Base-by-base conservation (phyloP, 2,113 vertebrate genomes). In the Triplophysa rosa region DNA sequence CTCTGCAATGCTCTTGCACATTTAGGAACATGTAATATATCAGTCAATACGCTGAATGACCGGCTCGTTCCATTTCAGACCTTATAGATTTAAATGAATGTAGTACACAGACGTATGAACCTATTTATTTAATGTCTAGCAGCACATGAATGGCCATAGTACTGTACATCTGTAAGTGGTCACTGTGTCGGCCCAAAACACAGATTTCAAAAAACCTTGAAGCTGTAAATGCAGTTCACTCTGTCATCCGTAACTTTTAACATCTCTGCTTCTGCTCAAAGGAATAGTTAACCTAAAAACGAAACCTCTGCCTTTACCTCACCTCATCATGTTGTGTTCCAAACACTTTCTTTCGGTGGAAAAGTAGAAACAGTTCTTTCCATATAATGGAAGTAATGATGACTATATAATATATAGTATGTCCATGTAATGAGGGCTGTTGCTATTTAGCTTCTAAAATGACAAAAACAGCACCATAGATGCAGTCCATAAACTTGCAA, bases 21-120 rank as follows among this genome's bases (percentile, higher is more conserved):
- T 81, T 68, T 17, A 45, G 40, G 42, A 78, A 72, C 49, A 62
- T 61, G 66, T 40, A 61, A 74, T 79, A 70, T 70, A 75, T 74
- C 47, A 66, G 63, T 45, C 76, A 73, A 62, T 84, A 49, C 29
- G 52, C 58, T 19, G 72, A 63, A 24, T 52, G 59, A 49, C 23
- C 42, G 23, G 17, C 11, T 24, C 33, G 74, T 37, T 76, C 37
- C 42, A 64, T 54, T 37, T 77, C 19, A 65, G 62, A 8, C 21
- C 21, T 63, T 47, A 47, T 47, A 74, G 58, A 47, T 74, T 62
- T 24, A 45, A 74, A 74, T 14, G 23, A 61, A 45, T 24, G 33
- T 26, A 19, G 24, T 7, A 4, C 17, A 37, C 71, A 45, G 70
- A 73, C 11, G 14, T 1, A 7, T 6, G 2, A 9, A 72, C 33